These are phyloP conservation scores for Lasioglossum zephyrum DNA, from an alignment of 2,888 invertebrate species.

Conservation along the genomic window DNA sequence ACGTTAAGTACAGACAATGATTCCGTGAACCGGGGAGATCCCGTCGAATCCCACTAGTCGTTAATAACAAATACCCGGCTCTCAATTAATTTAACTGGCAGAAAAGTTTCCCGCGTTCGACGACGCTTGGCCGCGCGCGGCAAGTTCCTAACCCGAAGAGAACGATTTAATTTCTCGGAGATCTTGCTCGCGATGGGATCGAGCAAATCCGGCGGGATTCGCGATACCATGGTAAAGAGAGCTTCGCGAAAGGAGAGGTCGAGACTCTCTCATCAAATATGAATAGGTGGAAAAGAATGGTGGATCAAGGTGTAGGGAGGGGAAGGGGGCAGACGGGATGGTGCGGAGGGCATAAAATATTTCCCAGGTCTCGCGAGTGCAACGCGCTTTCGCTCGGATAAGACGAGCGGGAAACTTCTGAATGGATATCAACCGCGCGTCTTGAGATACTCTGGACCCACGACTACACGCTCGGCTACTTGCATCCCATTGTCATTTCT, in stretches of 20 bases:
- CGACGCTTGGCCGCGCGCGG: constrained; percentile 14
- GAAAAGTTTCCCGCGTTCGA: constrained; percentile 35
- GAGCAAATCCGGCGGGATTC: constrained; percentile 26
- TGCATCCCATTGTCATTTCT: constrained; percentile 34
- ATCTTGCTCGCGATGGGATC: constrained; percentile 43
- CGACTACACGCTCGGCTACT: constrained; percentile 25
- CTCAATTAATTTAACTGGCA: constrained; percentile 50
- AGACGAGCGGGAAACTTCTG: constrained; percentile 60
- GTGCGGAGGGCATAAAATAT: constrained; percentile 74
- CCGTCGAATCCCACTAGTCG: constrained; percentile 4
- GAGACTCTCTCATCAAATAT: constrained; percentile 75
- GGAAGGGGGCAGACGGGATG: constrained; percentile 29
- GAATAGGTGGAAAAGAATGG: constrained; percentile 73
- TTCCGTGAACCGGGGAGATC: background rate
- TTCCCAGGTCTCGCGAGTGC: constrained; percentile 69
- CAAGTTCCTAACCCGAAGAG: constrained; percentile 57
- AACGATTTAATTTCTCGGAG: constrained; percentile 65
- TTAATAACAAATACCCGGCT: background rate
- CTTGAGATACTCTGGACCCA: constrained; percentile 51
- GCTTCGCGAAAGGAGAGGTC: constrained; percentile 47
- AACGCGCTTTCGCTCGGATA: constrained; percentile 63
- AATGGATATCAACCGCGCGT: constrained; percentile 67
- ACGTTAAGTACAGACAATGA: constrained; percentile 11
- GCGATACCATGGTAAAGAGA: constrained; percentile 49
- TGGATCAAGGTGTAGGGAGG: constrained; percentile 64